These are phyloP conservation scores for Oreortyx pictus DNA, from an alignment of 2,797 vertebrate species.

Conservation along the genomic window DNA sequence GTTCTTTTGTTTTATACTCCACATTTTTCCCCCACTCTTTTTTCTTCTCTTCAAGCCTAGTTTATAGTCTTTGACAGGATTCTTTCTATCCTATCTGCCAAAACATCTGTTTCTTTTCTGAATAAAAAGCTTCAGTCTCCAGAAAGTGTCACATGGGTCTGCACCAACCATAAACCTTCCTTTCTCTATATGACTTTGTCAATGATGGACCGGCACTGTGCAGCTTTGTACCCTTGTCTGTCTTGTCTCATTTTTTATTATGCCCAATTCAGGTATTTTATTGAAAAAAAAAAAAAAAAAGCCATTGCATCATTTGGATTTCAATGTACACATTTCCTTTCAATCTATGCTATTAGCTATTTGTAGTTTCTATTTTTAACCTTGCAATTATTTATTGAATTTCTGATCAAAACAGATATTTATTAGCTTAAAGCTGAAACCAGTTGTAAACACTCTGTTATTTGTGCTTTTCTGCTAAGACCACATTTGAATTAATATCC, in stretches of 20 bases:
- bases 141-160: constrained; percentile 65
- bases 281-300: not conserved
- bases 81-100: constrained; percentile 77
- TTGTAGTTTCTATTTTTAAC: constrained; percentile 30
- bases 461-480: not conserved
- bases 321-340: constrained; percentile 1
- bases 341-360: not conserved
- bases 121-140: constrained; percentile 74
- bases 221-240: constrained; percentile 48
- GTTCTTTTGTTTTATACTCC: constrained; percentile 73
- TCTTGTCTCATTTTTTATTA: constrained; percentile 45
- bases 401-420: not conserved
- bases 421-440: constrained; percentile 23
- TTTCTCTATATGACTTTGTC: constrained; percentile 50
- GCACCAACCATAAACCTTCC: constrained; percentile 60
- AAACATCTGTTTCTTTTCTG: constrained; percentile 79
- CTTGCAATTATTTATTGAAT: not conserved
- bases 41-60: constrained; percentile 62
- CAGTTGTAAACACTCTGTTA: not conserved
- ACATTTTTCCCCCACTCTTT: constrained; percentile 59
- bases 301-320: not conserved
- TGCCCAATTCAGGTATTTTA: constrained; percentile 8
- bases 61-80: constrained; percentile 77
- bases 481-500: not conserved
- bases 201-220: constrained; percentile 1